phyloP scores from a whole-genome alignment of 2,888 invertebrate species.

The Plagodis pulveraria region DNA sequence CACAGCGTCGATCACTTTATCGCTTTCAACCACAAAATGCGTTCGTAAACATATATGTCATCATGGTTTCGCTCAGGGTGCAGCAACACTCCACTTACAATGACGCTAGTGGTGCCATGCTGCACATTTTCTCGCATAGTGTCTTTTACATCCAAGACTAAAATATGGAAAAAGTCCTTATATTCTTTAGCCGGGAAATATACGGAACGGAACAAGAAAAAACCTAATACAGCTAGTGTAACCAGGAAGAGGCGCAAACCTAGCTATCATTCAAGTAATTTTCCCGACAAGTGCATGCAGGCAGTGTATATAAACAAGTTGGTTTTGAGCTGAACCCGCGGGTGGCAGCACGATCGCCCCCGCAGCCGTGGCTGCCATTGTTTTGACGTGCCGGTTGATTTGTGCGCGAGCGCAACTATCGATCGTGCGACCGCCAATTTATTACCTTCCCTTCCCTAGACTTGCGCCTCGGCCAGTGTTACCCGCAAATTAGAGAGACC shows the following conservation, averaged over 20 bases:
- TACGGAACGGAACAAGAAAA: no score
- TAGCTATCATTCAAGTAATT: conserved; percentile 40
- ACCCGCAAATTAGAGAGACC: conserved; percentile 66
- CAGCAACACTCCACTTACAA: no score
- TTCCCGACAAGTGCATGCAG: conserved; percentile 13
- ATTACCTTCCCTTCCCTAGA: conserved; percentile 72
- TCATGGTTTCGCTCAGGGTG: no score
- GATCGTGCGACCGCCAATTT: conserved; percentile 69
- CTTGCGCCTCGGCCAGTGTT: conserved; percentile 54
- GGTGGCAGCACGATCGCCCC: conserved; percentile 73
- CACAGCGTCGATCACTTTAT: no score
- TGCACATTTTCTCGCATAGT: no score
- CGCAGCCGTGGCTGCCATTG: conserved; percentile 71
- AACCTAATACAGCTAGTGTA: background rate
- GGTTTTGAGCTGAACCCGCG: conserved; percentile 63
- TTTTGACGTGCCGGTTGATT: conserved; percentile 77
- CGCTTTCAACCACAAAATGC: no score
- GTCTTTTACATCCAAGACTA: no score
- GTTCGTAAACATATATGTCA: no score
- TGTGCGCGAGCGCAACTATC: conserved; percentile 73
- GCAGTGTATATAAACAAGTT: conserved; percentile 36
- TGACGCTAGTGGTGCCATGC: no score
- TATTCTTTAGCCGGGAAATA: no score
- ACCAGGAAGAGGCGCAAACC: background rate
- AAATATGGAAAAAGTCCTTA: no score